Percentiles rank a stretch among this genome's conserved stretches.
Conservation (phyloP, 2,113 vertebrate genomes). For the Isurus oxyrinchus region DNA sequence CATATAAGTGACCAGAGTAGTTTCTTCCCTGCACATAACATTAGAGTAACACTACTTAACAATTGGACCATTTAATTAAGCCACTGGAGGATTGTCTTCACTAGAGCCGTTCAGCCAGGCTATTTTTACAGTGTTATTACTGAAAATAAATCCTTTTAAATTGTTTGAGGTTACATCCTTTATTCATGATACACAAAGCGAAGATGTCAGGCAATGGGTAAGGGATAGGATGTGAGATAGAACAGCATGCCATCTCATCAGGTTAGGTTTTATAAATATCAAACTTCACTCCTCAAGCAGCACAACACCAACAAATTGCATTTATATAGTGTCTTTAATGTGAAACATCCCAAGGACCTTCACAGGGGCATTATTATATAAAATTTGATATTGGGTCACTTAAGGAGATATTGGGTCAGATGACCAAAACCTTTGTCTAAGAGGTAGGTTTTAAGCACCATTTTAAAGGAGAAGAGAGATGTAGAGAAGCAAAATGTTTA, state of each 20-base stretch:
- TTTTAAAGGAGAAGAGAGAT: no score
- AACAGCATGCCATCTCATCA: not conserved
- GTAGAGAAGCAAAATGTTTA: no score
- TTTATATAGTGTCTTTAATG: no score
- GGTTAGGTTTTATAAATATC: not conserved
- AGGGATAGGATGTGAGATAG: not conserved
- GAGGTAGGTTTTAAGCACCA: no score
- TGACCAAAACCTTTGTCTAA: no score
- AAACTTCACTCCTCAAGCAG: not conserved
- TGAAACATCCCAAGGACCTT: no score
- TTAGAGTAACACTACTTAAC: not conserved
- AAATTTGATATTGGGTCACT: no score
- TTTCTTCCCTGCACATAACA: not conserved
- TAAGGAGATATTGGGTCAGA: no score
- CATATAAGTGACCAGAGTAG: not conserved
- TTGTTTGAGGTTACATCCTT: not conserved
- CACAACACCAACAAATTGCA: not conserved
- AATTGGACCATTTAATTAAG: not conserved
- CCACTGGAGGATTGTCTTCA: not conserved
- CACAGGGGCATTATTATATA: no score
- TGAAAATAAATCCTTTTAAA: not conserved
- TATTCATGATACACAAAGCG: not conserved
- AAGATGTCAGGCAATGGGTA: not conserved
- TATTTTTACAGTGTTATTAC: not conserved
- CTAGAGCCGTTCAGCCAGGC: not conserved